These are phyloP conservation scores for Tipula lateralis DNA, from an alignment of 2,888 invertebrate genomes.

Conservation along the genomic window DNA sequence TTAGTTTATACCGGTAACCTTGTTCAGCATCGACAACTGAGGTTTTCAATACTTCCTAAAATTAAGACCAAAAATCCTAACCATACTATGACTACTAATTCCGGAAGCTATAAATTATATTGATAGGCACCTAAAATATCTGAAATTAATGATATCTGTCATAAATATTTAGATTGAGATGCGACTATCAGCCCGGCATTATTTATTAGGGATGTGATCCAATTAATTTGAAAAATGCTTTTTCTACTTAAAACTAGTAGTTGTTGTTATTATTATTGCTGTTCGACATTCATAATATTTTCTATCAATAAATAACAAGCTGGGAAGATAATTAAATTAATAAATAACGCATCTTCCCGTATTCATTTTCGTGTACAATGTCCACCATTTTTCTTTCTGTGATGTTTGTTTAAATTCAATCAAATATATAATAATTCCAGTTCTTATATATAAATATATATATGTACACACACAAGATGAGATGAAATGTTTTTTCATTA, in stretches of 20 bases:
- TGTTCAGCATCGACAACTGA: too few species aligned
- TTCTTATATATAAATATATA: not conserved
- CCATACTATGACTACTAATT: too few species aligned
- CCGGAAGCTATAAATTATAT: not conserved
- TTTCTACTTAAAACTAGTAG: not conserved
- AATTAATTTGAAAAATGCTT: not conserved
- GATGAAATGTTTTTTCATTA: not conserved
- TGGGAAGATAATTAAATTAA: conserved; percentile 19
- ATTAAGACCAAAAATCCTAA: too few species aligned
- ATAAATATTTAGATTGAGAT: not conserved
- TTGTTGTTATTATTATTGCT: not conserved
- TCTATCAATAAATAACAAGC: conserved; percentile 5
- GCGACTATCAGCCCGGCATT: not conserved
- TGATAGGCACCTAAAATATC: not conserved
- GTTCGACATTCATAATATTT: conserved; percentile 14
- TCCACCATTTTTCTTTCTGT: not conserved
- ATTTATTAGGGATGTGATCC: not conserved
- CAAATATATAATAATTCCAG: not conserved
- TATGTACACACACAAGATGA: not conserved
- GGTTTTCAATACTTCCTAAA: too few species aligned
- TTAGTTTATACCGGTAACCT: too few species aligned
- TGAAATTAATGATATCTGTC: not conserved
- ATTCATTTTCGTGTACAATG: not conserved
- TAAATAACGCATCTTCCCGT: conserved; percentile 11
- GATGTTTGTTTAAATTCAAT: not conserved